Conservation (phyloP, 2,113 vertebrate genomes). For the Podiceps cristatus region DNA sequence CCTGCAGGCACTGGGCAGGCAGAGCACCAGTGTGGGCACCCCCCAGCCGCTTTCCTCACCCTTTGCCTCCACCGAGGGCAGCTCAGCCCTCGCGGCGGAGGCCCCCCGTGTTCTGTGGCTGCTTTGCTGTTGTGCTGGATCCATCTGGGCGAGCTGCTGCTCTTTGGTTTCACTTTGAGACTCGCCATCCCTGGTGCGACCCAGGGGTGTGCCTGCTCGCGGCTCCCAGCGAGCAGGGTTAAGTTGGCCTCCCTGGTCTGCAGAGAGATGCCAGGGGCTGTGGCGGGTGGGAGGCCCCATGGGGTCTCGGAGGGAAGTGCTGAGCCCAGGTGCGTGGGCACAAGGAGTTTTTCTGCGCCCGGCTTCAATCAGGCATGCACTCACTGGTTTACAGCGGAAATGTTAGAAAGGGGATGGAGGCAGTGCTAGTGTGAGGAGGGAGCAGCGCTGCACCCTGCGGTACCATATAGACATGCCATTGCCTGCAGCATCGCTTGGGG, state of each 20-base stretch:
- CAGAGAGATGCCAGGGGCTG: not conserved
- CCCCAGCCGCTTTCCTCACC: not conserved
- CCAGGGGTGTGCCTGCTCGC: accelerated
- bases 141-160: not conserved
- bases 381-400: not conserved
- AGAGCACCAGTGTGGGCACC: accelerated
- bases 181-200: accelerated
- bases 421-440: accelerated
- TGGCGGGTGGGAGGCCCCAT: accelerated
- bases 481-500: accelerated
- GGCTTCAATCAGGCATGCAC: not conserved
- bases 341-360: not conserved
- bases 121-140: not conserved
- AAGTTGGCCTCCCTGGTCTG: not conserved
- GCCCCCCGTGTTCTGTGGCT: accelerated
- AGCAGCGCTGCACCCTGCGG: not conserved
- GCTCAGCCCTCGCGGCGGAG: not conserved
- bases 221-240: not conserved
- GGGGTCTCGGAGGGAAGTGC: accelerated
- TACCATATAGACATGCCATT: accelerated
- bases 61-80: not conserved
- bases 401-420: not conserved
- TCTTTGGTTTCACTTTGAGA: not conserved
- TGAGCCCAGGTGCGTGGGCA: not conserved
- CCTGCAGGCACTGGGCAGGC: not conserved